A percentile compares a stretch with the other conserved stretches of the same genome.
phyloP scores from a whole-genome alignment of 2,797 vertebrate species.

The Clarias fuscus region DNA sequence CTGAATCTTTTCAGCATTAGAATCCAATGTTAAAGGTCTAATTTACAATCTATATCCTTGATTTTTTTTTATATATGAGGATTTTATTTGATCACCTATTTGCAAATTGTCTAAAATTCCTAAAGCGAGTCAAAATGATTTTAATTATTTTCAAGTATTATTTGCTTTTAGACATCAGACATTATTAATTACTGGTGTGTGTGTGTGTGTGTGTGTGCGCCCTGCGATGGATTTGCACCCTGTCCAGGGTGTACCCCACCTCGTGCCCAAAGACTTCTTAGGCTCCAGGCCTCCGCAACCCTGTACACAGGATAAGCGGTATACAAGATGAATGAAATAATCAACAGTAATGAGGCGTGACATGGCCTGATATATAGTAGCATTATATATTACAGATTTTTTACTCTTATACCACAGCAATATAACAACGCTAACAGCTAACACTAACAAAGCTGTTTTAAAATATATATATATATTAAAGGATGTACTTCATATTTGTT shows the following conservation, averaged over 20 bases:
- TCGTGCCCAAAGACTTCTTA: too few relatives aligned
- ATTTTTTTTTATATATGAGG: neutral
- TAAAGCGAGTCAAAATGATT: neutral
- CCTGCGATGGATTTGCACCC: too few relatives aligned
- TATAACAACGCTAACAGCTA: neutral
- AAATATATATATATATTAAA: neutral
- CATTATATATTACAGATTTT: neutral
- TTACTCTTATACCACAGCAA: neutral
- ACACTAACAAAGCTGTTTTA: neutral
- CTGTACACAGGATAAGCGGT: too few relatives aligned
- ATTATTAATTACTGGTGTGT: neutral
- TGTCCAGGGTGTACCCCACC: too few relatives aligned
- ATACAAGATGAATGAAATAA: neutral
- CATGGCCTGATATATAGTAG: neutral
- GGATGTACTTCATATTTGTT: neutral
- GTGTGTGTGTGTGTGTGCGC: too few relatives aligned
- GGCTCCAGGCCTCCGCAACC: too few relatives aligned
- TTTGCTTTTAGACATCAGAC: constrained; percentile 1
- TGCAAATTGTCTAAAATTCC: neutral
- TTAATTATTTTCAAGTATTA: neutral
- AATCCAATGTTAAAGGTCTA: neutral
- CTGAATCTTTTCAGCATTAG: neutral
- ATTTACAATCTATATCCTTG: neutral
- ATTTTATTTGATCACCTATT: neutral
- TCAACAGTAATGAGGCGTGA: neutral